Evolutionary conservation across 1,140 invertebrate genomes (phyloP).

Genomic region (Drosophila sucinea): DNA sequence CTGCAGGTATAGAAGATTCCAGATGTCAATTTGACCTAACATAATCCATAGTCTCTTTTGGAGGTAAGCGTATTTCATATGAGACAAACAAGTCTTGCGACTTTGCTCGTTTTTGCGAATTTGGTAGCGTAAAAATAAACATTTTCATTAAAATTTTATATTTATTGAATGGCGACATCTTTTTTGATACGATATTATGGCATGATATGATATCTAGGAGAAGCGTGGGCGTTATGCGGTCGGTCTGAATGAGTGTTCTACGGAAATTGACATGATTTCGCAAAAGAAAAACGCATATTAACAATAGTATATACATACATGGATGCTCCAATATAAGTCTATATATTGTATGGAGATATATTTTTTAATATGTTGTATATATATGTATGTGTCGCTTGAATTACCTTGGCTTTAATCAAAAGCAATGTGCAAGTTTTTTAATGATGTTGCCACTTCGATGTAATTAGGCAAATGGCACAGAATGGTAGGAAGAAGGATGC

Average conservation of each 20-base stretch:
- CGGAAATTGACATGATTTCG: constrained; percentile 75
- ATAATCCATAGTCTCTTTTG: not conserved
- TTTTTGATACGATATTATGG: constrained; percentile 37
- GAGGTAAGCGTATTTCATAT: constrained; percentile 42
- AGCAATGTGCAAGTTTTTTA: constrained; percentile 66
- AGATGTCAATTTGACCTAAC: not conserved
- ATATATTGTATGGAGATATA: constrained; percentile 7
- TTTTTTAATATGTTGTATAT: constrained; percentile 12
- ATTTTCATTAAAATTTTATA: constrained; percentile 76
- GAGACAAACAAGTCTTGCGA: constrained; percentile 52
- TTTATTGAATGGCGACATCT: constrained; percentile 77
- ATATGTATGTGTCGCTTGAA: constrained; percentile 33
- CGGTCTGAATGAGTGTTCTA: constrained; percentile 23
- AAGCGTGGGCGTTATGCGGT: constrained; percentile 38
- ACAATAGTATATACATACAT: not conserved
- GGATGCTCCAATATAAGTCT: not conserved
- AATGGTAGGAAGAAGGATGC: constrained; percentile 5
- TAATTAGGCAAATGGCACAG: constrained; percentile 72
- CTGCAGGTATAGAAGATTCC: too few species aligned
- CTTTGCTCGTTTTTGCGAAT: constrained; percentile 35
- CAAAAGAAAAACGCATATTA: constrained; percentile 17
- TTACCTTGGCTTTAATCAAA: constrained; percentile 65
- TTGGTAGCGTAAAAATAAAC: constrained; percentile 70
- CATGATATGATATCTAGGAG: constrained; percentile 56
- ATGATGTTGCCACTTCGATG: constrained; percentile 70